Percentiles rank a stretch among this genome's conserved stretches.
phyloP scores from a whole-genome alignment of 2,113 vertebrate genomes.

The Mobula hypostoma region DNA sequence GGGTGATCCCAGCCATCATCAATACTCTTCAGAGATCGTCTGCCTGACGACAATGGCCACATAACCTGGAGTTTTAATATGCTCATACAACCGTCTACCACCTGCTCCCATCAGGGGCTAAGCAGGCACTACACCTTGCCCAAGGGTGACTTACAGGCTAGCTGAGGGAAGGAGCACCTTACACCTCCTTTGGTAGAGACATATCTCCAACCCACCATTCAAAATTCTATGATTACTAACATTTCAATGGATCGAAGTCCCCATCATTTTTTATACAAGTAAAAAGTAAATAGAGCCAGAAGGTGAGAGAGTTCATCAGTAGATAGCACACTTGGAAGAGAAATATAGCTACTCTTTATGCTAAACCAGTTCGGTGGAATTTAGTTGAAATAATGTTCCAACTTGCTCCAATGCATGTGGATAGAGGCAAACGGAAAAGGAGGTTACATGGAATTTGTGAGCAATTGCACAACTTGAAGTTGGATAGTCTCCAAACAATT shows the following conservation, averaged over 20 bases:
- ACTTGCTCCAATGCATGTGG: background rate
- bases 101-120: too few relatives aligned
- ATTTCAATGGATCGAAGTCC: background rate
- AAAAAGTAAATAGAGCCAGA: background rate
- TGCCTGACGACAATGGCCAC: too few relatives aligned
- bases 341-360: background rate
- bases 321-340: background rate
- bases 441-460: background rate
- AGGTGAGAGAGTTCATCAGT: background rate
- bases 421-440: background rate
- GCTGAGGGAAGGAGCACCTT: too few relatives aligned
- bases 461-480: background rate
- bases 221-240: background rate
- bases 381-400: background rate
- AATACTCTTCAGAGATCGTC: too few relatives aligned
- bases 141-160: too few relatives aligned
- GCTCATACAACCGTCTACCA: too few relatives aligned
- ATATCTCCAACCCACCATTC: too few relatives aligned
- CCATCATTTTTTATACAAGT: background rate
- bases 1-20: too few relatives aligned
- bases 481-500: too few relatives aligned
- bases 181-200: too few relatives aligned
- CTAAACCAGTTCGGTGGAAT: background rate
- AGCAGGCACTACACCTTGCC: too few relatives aligned
- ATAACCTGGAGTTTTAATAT: too few relatives aligned